A percentile compares a stretch with the other conserved stretches of the same genome.
phyloP scores from a whole-genome alignment of 2,888 invertebrate genomes.

The Malachius bipustulatus region DNA sequence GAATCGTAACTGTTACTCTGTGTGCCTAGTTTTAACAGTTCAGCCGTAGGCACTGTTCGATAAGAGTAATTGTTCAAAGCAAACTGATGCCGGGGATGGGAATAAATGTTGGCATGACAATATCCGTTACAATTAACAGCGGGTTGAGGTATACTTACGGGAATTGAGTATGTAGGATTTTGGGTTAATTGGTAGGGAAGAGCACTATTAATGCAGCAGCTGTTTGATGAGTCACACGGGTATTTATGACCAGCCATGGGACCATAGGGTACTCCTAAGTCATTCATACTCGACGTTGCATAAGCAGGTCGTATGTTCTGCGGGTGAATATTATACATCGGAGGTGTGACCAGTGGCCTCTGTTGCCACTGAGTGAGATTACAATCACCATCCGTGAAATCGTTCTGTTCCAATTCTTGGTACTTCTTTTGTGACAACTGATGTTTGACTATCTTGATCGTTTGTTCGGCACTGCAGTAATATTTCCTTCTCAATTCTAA shows the following conservation, averaged over 20 bases:
- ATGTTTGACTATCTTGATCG: slow-evolving; percentile 39
- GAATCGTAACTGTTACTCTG: neutral
- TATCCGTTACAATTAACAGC: neutral
- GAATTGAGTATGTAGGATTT: neutral
- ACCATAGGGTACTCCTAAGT: too few species aligned
- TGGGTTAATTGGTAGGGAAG: neutral
- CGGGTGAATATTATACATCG: slow-evolving; percentile 1
- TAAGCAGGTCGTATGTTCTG: too few species aligned
- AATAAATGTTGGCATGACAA: neutral
- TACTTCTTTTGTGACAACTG: slow-evolving; percentile 36
- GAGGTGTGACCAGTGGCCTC: slow-evolving; percentile 15
- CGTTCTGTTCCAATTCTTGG: slow-evolving; percentile 25
- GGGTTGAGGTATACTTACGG: slow-evolving; percentile 9
- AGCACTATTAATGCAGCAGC: slow-evolving; percentile 16
- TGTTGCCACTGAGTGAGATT: slow-evolving; percentile 16
- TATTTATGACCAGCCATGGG: slow-evolving; percentile 20
- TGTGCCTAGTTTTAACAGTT: slow-evolving; percentile 9
- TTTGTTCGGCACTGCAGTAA: slow-evolving; percentile 43
- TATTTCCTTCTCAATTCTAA: slow-evolving; percentile 47
- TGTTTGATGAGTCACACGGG: slow-evolving; percentile 20
- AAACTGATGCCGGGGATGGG: slow-evolving; percentile 6
- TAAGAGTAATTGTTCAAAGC: slow-evolving; percentile 13
- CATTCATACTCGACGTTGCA: neutral
- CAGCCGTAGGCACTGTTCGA: slow-evolving; percentile 11
- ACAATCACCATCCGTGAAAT: neutral